Conservation (phyloP, 2,797 vertebrate genomes). For the Vultur gryphus region DNA sequence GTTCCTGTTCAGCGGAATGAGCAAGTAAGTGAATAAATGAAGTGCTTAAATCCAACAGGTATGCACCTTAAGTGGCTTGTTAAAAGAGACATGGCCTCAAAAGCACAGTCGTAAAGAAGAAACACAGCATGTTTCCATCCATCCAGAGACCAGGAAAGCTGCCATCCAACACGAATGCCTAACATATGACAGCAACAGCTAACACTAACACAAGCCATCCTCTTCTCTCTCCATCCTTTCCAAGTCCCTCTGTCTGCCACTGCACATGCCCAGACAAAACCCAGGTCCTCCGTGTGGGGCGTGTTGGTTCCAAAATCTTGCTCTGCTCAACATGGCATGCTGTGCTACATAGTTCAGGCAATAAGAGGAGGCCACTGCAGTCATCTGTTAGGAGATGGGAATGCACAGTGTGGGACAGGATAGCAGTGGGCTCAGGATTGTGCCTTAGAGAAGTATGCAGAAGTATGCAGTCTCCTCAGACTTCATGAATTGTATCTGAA, state of each 20-base stretch:
- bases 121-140: background rate
- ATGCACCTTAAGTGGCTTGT: background rate
- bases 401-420: background rate
- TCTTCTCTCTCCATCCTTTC: background rate
- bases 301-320: background rate
- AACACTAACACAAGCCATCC: background rate
- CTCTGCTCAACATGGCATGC: background rate
- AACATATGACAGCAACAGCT: constrained; percentile 7
- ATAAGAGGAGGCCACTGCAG: background rate
- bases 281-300: background rate
- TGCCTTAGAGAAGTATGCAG: background rate
- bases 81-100: background rate
- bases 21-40: background rate
- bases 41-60: background rate
- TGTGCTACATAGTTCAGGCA: background rate
- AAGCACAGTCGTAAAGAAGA: background rate
- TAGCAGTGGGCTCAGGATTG: background rate
- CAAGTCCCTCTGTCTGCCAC: constrained; percentile 10
- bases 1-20: background rate
- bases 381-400: background rate
- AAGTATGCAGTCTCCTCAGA: background rate
- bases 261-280: background rate
- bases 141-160: constrained; percentile 9
- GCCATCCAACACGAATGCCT: background rate
- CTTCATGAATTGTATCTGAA: background rate